A percentile compares a stretch with the other conserved stretches of the same genome.
These are phyloP conservation scores for Polietes domitor DNA, from an alignment of 2,888 invertebrate genomes.

Conservation along the genomic window DNA sequence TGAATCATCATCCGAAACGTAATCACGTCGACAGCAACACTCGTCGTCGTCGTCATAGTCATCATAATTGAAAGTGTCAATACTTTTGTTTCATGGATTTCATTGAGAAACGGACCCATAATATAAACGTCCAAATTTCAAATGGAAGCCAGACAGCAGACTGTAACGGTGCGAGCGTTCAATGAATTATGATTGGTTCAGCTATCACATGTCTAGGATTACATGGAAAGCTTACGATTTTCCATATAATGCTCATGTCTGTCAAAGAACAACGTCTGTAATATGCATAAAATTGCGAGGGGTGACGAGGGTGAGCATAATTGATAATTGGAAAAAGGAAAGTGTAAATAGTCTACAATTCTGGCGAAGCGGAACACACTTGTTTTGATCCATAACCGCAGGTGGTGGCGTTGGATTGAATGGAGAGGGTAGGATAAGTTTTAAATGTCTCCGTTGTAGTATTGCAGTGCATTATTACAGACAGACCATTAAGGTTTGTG, in stretches of 20 bases:
- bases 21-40: neutral
- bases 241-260: neutral
- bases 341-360: constrained; percentile 20
- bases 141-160: neutral
- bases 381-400: neutral
- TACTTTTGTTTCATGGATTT: constrained; percentile 48
- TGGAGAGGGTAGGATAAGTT: neutral
- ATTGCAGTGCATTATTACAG: too few relatives aligned
- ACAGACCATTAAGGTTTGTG: too few relatives aligned
- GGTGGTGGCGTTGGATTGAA: too few relatives aligned
- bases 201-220: constrained; percentile 44
- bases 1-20: neutral
- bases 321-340: constrained; percentile 15
- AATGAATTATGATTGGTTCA: constrained; percentile 30
- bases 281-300: constrained; percentile 29
- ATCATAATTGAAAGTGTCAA: constrained; percentile 65
- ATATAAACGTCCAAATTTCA: constrained; percentile 6
- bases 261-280: neutral
- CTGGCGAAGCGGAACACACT: neutral
- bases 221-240: constrained; percentile 42
- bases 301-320: neutral
- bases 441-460: too few relatives aligned
- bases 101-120: neutral
- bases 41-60: neutral
- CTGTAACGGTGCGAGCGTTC: neutral